Conservation (phyloP, 2,888 invertebrate species). For the Cotesia congregata region DNA sequence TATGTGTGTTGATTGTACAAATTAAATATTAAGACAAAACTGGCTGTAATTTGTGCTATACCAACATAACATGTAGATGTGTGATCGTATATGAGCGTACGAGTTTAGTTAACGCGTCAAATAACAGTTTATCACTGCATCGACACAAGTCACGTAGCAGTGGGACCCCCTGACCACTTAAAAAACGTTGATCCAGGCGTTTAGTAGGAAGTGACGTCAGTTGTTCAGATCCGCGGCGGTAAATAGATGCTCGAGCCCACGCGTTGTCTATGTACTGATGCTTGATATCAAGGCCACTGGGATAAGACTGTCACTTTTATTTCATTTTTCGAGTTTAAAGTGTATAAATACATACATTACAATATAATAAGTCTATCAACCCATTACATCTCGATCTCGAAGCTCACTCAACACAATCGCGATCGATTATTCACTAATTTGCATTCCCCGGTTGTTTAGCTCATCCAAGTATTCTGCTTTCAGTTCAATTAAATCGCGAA, state of each 20-base stretch:
- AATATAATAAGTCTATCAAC: constrained; percentile 4
- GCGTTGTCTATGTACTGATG: not conserved
- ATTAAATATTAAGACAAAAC: constrained; percentile 13
- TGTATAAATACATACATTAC: constrained; percentile 17
- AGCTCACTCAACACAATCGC: not conserved
- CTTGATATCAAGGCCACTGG: constrained; percentile 19
- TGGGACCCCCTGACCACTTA: constrained; percentile 53
- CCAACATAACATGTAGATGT: constrained; percentile 21
- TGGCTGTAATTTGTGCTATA: not conserved
- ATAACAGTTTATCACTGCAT: constrained; percentile 65
- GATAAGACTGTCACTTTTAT: constrained; percentile 1
- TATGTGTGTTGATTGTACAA: constrained; percentile 35
- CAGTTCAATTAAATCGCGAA: not conserved
- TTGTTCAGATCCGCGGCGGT: constrained; percentile 32
- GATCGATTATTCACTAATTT: not conserved
- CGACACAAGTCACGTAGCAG: constrained; percentile 63
- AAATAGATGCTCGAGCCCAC: constrained; percentile 29
- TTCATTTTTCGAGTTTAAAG: not conserved
- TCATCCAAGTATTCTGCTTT: not conserved
- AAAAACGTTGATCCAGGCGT: constrained; percentile 52
- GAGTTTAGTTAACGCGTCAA: constrained; percentile 56
- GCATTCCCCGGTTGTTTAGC: not conserved
- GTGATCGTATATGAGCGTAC: constrained; percentile 53
- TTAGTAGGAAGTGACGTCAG: constrained; percentile 68
- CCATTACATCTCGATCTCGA: constrained; percentile 7